Evolutionary conservation across 2,888 invertebrate genomes (phyloP).

Genomic region (Volucella inflata): DNA sequence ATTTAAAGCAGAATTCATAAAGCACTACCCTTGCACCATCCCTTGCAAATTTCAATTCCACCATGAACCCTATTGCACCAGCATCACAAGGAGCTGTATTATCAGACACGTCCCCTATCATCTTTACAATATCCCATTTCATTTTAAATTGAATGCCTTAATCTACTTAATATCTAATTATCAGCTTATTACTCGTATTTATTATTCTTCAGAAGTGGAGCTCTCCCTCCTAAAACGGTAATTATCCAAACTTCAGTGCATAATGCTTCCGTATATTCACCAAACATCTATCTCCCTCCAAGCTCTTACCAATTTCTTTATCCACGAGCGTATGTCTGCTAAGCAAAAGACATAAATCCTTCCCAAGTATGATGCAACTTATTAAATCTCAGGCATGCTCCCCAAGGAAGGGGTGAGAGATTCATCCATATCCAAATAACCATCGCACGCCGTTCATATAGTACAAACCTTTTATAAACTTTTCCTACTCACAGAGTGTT

Average conservation of each 20-base stretch:
- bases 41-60: no score
- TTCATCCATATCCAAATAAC: no score
- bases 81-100: background rate
- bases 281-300: background rate
- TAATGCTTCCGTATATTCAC: constrained; percentile 26
- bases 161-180: constrained; percentile 67
- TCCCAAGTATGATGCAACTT: constrained; percentile 53
- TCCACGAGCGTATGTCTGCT: constrained; percentile 9
- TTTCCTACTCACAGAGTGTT: constrained; percentile 7
- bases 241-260: constrained; percentile 63
- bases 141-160: constrained; percentile 46
- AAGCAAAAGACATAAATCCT: constrained; percentile 42
- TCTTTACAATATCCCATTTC: constrained; percentile 34
- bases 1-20: no score
- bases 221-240: constrained; percentile 26
- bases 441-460: constrained; percentile 7
- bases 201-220: constrained; percentile 39
- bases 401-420: constrained; percentile 8
- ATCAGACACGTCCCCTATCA: constrained; percentile 13
- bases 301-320: background rate
- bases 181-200: constrained; percentile 38
- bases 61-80: background rate
- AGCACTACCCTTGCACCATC: no score
- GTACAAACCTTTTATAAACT: constrained; percentile 15
- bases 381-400: constrained; percentile 39